Evolutionary conservation across 2,113 vertebrate genomes (phyloP), one percentile per base, ranked within the genome.

Genomic region (Athene noctua): DNA sequence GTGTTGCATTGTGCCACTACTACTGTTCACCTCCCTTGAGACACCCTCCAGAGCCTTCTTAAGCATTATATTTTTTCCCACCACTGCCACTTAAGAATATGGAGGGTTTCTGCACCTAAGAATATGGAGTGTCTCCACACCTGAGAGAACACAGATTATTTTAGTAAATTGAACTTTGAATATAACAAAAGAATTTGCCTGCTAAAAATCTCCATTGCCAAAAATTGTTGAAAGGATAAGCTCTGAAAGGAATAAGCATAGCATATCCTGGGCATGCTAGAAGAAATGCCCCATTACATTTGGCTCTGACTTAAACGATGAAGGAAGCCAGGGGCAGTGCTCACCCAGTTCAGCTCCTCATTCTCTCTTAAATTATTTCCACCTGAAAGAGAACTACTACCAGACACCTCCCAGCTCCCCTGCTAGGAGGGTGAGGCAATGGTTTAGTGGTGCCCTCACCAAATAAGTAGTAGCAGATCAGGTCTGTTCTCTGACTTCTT

Each of bases 161-260:
- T 90, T 67, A 58, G 13, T 70, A 90, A 88, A 91, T 12, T 47
- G 21, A 85, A 47, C 19, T 87, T 85, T 8, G 13, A 55, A 66
- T 71, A 66, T 23, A 80, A 63, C 0, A 1, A 83, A 88, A 72
- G n/a, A 86, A 80, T 10, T 91, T 90, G 9, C 71, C 63, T 90
- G 78, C 54, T 89, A 73, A 72, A 92, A 85, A 75, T 68, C 66
- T 91, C 42, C 57, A 47, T 92, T 94, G 74, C 84, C 81, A 95
- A 91, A 90, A 92, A 32, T 3, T 55, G 15, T 36, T 86, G 63
- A 74, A 92, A 40, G 63, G 49, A 36, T 54, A 57, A 86, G n/a
- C 25, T 92, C 52, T 54, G 81, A 87, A 95, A 87, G 78, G 66
- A 88, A 30, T 57, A 82, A 73, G n/a, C 6, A 12, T 55, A 47